Conservation (phyloP, 2,797 vertebrate genomes). For the Austrolebias charrua region DNA sequence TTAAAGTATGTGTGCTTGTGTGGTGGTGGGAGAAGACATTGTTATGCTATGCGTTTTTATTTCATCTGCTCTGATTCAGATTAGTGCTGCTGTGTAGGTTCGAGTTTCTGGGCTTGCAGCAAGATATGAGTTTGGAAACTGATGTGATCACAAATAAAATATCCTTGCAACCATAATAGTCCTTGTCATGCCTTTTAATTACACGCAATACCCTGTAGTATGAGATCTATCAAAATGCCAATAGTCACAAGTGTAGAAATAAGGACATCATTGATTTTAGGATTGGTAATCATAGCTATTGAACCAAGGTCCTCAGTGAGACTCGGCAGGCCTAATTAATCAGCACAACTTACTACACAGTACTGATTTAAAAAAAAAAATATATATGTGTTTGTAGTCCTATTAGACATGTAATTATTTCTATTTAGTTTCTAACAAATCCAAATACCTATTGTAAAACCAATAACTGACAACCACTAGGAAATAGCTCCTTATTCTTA, state of each 20-base stretch:
- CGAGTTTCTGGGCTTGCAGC: constrained; percentile 19
- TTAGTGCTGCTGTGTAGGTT: constrained; percentile 10
- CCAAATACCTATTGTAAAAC: constrained; percentile 41
- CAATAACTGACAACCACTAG: constrained; percentile 34
- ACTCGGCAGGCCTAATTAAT: constrained; percentile 37
- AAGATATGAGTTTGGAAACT: constrained; percentile 20
- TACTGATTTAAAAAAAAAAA: constrained; percentile 14
- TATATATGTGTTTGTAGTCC: not conserved
- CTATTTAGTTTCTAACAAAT: constrained; percentile 8
- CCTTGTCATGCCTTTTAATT: constrained; percentile 49
- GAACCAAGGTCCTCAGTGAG: constrained; percentile 48
- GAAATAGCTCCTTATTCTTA: constrained; percentile 58
- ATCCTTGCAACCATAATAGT: constrained; percentile 13
- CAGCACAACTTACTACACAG: constrained; percentile 21
- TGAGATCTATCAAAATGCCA: constrained; percentile 70
- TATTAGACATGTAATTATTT: not conserved
- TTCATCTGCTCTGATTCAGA: constrained; percentile 46
- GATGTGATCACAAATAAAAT: constrained; percentile 52
- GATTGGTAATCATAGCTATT: constrained; percentile 72
- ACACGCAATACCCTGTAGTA: constrained; percentile 58
- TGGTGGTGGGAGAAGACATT: not conserved
- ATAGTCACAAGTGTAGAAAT: constrained; percentile 71
- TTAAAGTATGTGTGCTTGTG: constrained; percentile 28
- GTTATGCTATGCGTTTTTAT: constrained; percentile 1
- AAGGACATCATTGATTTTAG: constrained; percentile 68